Percentiles rank a stretch among this genome's conserved stretches.
phyloP scores from a whole-genome alignment of 2,797 vertebrate genomes.

The Hirundo rustica region DNA sequence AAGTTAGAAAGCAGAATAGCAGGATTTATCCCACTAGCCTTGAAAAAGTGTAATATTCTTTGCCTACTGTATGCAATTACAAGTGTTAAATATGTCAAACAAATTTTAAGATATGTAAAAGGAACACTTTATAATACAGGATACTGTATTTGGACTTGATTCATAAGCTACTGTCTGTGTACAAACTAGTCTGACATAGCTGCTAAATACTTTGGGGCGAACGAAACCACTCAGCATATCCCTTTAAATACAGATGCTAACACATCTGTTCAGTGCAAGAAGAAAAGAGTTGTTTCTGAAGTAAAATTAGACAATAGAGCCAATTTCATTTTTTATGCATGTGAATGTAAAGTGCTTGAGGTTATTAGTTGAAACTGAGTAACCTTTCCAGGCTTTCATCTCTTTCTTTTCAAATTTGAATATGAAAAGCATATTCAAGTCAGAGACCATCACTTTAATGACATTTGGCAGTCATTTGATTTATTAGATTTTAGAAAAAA shows the following conservation, averaged over 20 bases:
- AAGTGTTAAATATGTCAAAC: constrained; percentile 54
- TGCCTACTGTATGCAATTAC: background rate
- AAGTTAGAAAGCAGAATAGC: background rate
- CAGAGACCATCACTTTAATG: constrained; percentile 99
- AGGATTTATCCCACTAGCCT: background rate
- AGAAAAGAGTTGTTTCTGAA: constrained; percentile 76
- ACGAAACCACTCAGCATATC: constrained; percentile 56
- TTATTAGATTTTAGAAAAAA: constrained; percentile 97
- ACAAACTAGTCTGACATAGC: constrained; percentile 41
- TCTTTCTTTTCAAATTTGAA: constrained; percentile 93
- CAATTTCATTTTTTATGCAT: constrained; percentile 82
- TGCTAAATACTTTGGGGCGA: constrained; percentile 51
- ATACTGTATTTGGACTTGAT: constrained; percentile 29
- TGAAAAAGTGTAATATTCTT: constrained; percentile 5
- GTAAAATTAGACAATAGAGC: constrained; percentile 85
- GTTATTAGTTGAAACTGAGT: constrained; percentile 92
- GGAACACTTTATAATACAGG: constrained; percentile 17
- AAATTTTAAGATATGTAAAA: constrained; percentile 29
- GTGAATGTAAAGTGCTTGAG: constrained; percentile 82
- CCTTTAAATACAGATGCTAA: constrained; percentile 68
- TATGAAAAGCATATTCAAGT: constrained; percentile 98
- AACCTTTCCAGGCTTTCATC: constrained; percentile 92
- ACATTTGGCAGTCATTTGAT: constrained; percentile 99
- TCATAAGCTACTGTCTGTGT: constrained; percentile 52
- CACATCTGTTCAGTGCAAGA: constrained; percentile 57